Conservation (phyloP, 2,113 vertebrate genomes). For the Macquaria australasica region DNA sequence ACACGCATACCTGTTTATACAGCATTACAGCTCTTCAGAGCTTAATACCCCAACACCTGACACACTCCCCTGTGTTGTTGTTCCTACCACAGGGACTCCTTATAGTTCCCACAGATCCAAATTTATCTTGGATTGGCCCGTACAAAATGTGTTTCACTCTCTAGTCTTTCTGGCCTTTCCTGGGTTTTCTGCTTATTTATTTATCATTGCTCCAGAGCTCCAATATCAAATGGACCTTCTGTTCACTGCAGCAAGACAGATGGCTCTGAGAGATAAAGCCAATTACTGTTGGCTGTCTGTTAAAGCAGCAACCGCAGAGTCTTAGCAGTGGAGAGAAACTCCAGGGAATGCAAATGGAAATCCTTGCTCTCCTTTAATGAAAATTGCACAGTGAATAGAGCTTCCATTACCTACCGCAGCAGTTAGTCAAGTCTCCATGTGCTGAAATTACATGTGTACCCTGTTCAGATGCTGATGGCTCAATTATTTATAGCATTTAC, state of each 20-base stretch:
- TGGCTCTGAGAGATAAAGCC: slow-evolving; percentile 65
- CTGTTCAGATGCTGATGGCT: slow-evolving; percentile 10
- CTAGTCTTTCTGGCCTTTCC: slow-evolving; percentile 1
- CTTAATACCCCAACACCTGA: background rate
- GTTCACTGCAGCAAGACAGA: slow-evolving; percentile 63
- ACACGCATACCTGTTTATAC: background rate
- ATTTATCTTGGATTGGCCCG: background rate
- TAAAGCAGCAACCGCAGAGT: slow-evolving; percentile 31
- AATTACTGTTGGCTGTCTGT: slow-evolving; percentile 65
- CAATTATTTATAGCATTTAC: background rate
- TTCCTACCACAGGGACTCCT: background rate
- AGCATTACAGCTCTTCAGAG: background rate
- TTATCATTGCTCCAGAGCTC: slow-evolving; percentile 38
- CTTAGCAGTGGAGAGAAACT: slow-evolving; percentile 5
- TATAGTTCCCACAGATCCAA: background rate
- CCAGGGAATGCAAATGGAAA: slow-evolving; percentile 38
- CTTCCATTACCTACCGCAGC: background rate
- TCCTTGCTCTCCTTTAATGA: slow-evolving; percentile 21
- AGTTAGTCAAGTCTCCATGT: slow-evolving; percentile 3
- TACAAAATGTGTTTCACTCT: background rate
- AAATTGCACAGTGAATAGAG: background rate
- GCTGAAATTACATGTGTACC: slow-evolving; percentile 3
- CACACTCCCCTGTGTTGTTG: background rate
- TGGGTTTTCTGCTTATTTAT: slow-evolving; percentile 53
- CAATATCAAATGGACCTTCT: slow-evolving; percentile 49